Percentiles rank a stretch among this genome's conserved stretches.
phyloP scores from a whole-genome alignment of 2,113 vertebrate genomes.

The Puma concolor region DNA sequence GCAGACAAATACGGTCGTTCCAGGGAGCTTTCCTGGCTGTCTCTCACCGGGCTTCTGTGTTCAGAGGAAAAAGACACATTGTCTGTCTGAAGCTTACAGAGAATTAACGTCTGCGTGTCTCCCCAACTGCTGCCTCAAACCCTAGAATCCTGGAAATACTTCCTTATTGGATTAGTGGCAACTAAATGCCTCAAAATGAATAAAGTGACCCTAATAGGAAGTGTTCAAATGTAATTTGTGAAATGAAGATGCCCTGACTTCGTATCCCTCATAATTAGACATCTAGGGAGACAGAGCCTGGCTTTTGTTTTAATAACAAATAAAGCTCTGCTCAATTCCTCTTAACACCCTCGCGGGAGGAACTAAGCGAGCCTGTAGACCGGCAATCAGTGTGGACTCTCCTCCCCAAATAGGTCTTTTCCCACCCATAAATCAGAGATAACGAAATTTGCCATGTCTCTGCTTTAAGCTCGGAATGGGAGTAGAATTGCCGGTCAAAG shows the following conservation, averaged over 20 bases:
- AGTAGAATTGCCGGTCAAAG: neutral
- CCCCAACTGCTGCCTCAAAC: neutral
- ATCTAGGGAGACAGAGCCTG: neutral
- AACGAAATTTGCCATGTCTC: conserved; percentile 57
- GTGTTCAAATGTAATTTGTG: conserved; percentile 24
- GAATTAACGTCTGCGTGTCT: neutral
- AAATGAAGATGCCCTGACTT: conserved; percentile 44
- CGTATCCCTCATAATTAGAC: neutral
- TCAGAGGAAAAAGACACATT: neutral
- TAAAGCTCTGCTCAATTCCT: conserved; percentile 9
- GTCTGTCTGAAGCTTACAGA: conserved; percentile 3
- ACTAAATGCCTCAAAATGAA: conserved; percentile 24
- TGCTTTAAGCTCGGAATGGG: conserved; percentile 43
- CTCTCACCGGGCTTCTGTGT: neutral
- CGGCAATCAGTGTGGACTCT: neutral
- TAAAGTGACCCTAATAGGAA: conserved; percentile 20
- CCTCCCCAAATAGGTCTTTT: neutral
- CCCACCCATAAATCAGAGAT: conserved; percentile 62
- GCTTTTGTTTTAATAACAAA: conserved; percentile 59
- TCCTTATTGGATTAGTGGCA: conserved; percentile 42
- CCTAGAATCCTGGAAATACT: conserved; percentile 26
- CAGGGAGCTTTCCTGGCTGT: neutral
- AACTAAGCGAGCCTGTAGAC: neutral
- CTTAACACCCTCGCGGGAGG: conserved; percentile 1
- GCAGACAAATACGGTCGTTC: neutral